Base-by-base conservation (phyloP, 2,888 invertebrate genomes). In the Diaperis boleti region DNA sequence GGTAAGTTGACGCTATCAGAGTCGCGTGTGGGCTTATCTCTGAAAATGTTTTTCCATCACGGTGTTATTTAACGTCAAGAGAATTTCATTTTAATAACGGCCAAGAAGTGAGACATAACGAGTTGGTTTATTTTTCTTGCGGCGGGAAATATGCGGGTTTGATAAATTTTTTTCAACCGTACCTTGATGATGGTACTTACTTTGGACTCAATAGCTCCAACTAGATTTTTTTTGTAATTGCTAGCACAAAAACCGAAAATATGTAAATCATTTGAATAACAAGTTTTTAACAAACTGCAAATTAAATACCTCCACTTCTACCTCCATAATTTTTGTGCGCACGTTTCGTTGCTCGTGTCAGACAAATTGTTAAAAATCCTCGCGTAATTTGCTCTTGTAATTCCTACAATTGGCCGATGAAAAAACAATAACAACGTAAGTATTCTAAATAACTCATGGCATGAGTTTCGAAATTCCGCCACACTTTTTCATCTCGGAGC, bases 381-480 rank as follows among this genome's bases (percentile, higher is more conserved):
- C 11, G 10, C 5, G 6, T 11, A 33, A 33, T 11, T 33, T 33
- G 5, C 11, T 33, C 11, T 31, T 2, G 33, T 33, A n/a, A 33
- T 10, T 11, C 5, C 13, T 33, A 11, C 13, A 33, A 33, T n/a
- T 33, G 33, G 33, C 5, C 11, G 10, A 33, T 2, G 2, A 33
- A 33, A 33, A 33, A 26, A 26, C 26, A 26, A 26, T 8, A 26
- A 26, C 8, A 2, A 5, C 8, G 26, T n/a, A 26, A 26, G n/a
- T n/a, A 13, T 33, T 33, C 33, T n/a, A 41, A 41, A n/a, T n/a
- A 41, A 17, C 18, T 6, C 18, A 41, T 11, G n/a, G n/a, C 35
- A n/a, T 7, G 11, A 39, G 18, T 11, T 4, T 41, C 13, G 15
- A 41, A 18, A 41, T 33, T 33, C 33, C 22, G 7, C 7, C 11